Evolutionary conservation across 2,797 vertebrate species (phyloP), one percentile per base, ranked within the genome.

Genomic region (Schizopygopsis pylzovi): DNA sequence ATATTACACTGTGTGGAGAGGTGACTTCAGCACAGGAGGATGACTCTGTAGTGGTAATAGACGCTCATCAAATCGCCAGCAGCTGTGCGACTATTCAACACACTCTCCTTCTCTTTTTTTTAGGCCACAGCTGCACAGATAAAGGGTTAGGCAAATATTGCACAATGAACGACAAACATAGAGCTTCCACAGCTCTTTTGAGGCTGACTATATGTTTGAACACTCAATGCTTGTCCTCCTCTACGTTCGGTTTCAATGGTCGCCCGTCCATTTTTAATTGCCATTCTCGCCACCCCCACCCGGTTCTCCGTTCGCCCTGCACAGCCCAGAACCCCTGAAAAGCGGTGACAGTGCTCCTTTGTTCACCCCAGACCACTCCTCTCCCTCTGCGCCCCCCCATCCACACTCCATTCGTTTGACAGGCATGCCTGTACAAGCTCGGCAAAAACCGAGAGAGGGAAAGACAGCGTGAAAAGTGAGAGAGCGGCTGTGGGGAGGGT

Each of bases 271-370:
- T 94, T 93, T 94, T 93, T 95, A 96, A 95, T 94, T 93, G 94
- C 88, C 93, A 96, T 96, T 95, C 94, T 92, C 90, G 91, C 88
- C 88, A 85, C 79, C 77, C 92, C 89, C 79, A 88, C 91, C 67
- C 43, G n/a, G 86, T 86, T 91, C 92, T 90, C 85, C 87, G 88
- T 91, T 86, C 68, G 22, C 86, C 81, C 79, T 39, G 76, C 83
- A 59, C 72, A 82, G 41, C 87, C 85, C 91, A 91, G 91, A 92
- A 87, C 79, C 91, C 90, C 84, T 91, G 92, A 88, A 94, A 95
- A 94, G 93, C 94, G 90, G 93, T 92, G 97, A 97, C 97, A 97
- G 95, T 96, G 96, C 95, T 96, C 93, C 97, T 98, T 98, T 98
- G 97, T 98, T 93, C 93, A 88, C 84, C 88, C 89, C 85, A 88